Base-by-base conservation (phyloP, 1,140 invertebrate genomes). In the Sycophaga agraensis region DNA sequence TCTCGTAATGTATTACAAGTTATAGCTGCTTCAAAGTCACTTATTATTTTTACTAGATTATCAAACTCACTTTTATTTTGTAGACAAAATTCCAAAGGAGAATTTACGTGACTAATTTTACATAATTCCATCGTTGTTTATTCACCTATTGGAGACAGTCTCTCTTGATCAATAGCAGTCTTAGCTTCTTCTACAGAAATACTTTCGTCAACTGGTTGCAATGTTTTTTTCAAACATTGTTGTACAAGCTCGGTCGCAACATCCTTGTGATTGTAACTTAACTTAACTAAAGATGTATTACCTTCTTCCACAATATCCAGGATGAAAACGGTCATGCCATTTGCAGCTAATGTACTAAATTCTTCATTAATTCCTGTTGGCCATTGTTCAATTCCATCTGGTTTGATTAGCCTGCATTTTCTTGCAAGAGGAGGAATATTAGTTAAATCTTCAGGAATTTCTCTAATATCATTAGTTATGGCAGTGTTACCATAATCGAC, bases 1-100 rank as follows among this genome's bases (percentile, higher is more conserved):
- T n/a, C n/a, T n/a, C n/a, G n/a, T n/a, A n/a, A n/a, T n/a, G n/a
- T n/a, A n/a, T n/a, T n/a, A n/a, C n/a, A n/a, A n/a, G n/a, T n/a
- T n/a, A n/a, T n/a, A n/a, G n/a, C n/a, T n/a, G n/a, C n/a, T n/a
- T n/a, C n/a, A n/a, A n/a, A n/a, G n/a, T n/a, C n/a, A n/a, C n/a
- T n/a, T n/a, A n/a, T n/a, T n/a, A n/a, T n/a, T n/a, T n/a, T n/a
- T n/a, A n/a, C n/a, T n/a, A n/a, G n/a, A n/a, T n/a, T n/a, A n/a
- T n/a, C n/a, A n/a, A n/a, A 11, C 87, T 83, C 2, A 79, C 83
- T 66, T 88, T 86, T 34, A 87, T 74, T n/a, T 68, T 90, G 88
- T 19, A 89, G 83, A 83, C 87, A 91, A 70, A 91, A 90, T 67
- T 90, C 86, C 0, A 82, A 80, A 0, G 87, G 85, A 0, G 86